These are phyloP conservation scores for Phymatocera aterrima DNA, from an alignment of 2,888 invertebrate genomes.

Conservation along the genomic window DNA sequence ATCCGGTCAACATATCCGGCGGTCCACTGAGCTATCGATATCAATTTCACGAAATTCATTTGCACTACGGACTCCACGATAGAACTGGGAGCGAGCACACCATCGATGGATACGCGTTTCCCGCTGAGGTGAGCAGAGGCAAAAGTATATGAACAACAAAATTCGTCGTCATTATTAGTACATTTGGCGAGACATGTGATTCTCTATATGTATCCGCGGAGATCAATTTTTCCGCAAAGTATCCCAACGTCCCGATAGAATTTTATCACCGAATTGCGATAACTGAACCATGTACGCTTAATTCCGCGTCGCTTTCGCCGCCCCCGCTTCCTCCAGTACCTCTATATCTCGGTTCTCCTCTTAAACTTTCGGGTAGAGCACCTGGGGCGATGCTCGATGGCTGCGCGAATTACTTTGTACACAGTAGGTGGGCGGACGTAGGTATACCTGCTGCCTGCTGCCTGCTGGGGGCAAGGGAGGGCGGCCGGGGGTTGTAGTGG, in stretches of 20 bases:
- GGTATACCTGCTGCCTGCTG: background rate
- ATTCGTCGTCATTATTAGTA: too few relatives aligned
- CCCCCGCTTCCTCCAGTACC: background rate
- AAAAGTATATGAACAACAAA: background rate
- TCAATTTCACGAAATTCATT: slow-evolving; percentile 95
- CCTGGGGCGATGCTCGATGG: slow-evolving; percentile 17
- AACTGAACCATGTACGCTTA: too few relatives aligned
- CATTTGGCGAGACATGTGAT: too few relatives aligned
- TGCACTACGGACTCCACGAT: slow-evolving; percentile 95
- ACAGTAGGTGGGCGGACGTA: background rate
- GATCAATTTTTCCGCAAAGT: too few relatives aligned
- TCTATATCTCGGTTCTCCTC: background rate
- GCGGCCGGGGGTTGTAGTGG: background rate
- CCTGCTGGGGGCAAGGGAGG: background rate
- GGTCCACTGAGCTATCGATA: slow-evolving; percentile 97
- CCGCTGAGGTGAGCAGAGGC: slow-evolving; percentile 89
- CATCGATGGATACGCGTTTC: slow-evolving; percentile 96
- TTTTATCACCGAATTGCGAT: too few relatives aligned
- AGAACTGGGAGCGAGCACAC: slow-evolving; percentile 97
- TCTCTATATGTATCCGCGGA: too few relatives aligned
- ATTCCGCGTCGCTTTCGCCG: background rate
- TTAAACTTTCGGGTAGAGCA: slow-evolving; percentile 24
- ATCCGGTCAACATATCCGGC: slow-evolving; percentile 92
- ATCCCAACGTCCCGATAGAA: too few relatives aligned
- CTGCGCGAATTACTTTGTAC: slow-evolving; percentile 42